These are phyloP conservation scores for Psylliodes chrysocephalus DNA, from an alignment of 2,888 invertebrate genomes.

Conservation along the genomic window DNA sequence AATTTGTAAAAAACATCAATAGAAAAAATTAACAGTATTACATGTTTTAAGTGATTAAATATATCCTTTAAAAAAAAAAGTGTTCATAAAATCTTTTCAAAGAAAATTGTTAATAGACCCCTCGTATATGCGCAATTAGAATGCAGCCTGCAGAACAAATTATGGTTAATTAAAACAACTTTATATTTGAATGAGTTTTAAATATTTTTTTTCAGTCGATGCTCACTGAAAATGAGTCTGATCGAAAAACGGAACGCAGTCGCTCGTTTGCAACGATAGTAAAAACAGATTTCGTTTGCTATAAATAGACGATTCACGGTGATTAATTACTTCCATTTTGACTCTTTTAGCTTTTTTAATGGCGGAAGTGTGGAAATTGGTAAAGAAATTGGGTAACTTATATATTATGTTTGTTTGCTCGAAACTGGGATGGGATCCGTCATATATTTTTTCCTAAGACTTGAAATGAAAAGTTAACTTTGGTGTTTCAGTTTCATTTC, in stretches of 20 bases:
- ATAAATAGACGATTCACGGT: neutral
- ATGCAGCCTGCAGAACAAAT: slow-evolving; percentile 1
- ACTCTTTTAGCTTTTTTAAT: neutral
- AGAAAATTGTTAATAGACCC: neutral
- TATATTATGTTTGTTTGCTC: no score
- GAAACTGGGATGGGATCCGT: no score
- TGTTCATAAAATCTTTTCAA: no score
- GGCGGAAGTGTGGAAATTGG: slow-evolving; percentile 9
- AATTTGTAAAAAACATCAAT: no score
- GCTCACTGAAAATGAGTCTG: neutral
- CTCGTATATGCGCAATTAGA: neutral
- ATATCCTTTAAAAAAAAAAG: no score
- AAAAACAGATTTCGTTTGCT: neutral
- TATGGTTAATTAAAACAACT: neutral
- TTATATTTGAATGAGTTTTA: neutral
- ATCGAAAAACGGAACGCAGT: neutral
- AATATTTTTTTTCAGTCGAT: neutral
- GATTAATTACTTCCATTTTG: slow-evolving; percentile 4
- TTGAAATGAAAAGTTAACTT: no score
- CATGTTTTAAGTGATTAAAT: no score
- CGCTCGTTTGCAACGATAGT: neutral
- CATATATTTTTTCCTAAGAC: no score
- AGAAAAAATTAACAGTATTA: no score
- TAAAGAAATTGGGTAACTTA: neutral
- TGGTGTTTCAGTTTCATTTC: no score